phyloP scores from a whole-genome alignment of 2,113 vertebrate species.

The Dunckerocampus dactyliophorus region DNA sequence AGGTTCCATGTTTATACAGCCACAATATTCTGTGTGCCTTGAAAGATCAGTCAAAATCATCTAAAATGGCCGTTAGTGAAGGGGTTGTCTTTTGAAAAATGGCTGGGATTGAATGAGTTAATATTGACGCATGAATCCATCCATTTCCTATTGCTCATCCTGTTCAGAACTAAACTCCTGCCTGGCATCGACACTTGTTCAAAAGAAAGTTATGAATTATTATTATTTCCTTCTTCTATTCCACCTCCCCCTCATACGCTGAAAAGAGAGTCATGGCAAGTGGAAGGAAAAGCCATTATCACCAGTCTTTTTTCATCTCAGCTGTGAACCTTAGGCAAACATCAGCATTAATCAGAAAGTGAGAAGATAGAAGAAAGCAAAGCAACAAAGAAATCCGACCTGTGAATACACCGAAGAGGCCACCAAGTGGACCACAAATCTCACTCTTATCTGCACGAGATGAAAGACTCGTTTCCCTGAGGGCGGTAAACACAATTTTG shows the following conservation, averaged over 20 bases:
- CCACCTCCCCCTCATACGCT: neutral
- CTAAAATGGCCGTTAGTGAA: no score
- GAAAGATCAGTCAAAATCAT: no score
- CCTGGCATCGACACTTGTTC: no score
- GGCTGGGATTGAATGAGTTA: no score
- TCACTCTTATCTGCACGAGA: slow-evolving; percentile 58
- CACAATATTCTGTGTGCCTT: no score
- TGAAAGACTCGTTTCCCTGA: slow-evolving; percentile 58
- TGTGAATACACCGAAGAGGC: slow-evolving; percentile 45
- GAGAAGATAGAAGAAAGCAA: slow-evolving; percentile 17
- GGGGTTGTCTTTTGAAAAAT: no score
- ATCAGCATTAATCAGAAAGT: slow-evolving; percentile 46
- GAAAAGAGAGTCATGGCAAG: slow-evolving; percentile 25
- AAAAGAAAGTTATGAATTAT: neutral
- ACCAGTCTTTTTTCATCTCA: slow-evolving; percentile 50
- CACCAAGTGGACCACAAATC: slow-evolving; percentile 53
- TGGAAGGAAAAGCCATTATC: slow-evolving; percentile 47
- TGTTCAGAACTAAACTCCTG: neutral
- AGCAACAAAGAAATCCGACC: slow-evolving; percentile 41
- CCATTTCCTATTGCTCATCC: neutral
- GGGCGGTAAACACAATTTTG: slow-evolving; percentile 63
- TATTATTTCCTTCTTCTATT: neutral
- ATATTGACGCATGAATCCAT: no score
- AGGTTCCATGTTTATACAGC: no score
- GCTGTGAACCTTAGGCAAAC: slow-evolving; percentile 42